These are phyloP conservation scores for Zhuqinia jingwanae DNA, from an alignment of 2,888 invertebrate species.

Conservation along the genomic window DNA sequence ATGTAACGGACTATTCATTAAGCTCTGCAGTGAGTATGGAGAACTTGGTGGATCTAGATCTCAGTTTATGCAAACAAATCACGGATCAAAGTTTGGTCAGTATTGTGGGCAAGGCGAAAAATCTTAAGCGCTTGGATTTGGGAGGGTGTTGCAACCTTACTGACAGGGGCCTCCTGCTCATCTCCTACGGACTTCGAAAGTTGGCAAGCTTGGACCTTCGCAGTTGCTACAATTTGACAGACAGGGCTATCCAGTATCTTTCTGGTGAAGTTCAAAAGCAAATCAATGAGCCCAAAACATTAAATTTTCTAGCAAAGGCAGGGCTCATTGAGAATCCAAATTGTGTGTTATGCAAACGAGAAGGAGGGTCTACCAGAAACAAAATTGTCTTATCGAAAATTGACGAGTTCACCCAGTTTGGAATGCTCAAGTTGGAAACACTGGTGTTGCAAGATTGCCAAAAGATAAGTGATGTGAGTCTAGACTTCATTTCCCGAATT, in stretches of 20 bases:
- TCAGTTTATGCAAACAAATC: constrained; percentile 96
- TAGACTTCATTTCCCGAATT: constrained; percentile 91
- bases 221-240: constrained; percentile 96
- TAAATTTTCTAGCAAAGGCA: constrained; percentile 71
- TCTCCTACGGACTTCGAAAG: constrained; percentile 93
- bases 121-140: constrained; percentile 92
- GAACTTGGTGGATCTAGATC: constrained; percentile 88
- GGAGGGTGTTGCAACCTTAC: constrained; percentile 96
- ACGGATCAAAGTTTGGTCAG: constrained; percentile 84
- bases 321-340: constrained; percentile 73
- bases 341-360: constrained; percentile 64
- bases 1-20: constrained; percentile 92
- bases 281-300: constrained; percentile 68
- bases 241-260: constrained; percentile 93
- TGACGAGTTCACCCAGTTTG: constrained; percentile 71
- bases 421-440: constrained; percentile 86
- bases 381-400: constrained; percentile 71
- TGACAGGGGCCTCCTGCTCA: constrained; percentile 91
- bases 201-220: constrained; percentile 92
- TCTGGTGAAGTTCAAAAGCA: constrained; percentile 84
- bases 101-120: constrained; percentile 86
- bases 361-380: constrained; percentile 11
- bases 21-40: constrained; percentile 88
- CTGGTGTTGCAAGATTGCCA: constrained; percentile 97
- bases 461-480: constrained; percentile 93